phyloP scores from a whole-genome alignment of 1,140 invertebrate genomes.

The Penaeus japonicus region DNA sequence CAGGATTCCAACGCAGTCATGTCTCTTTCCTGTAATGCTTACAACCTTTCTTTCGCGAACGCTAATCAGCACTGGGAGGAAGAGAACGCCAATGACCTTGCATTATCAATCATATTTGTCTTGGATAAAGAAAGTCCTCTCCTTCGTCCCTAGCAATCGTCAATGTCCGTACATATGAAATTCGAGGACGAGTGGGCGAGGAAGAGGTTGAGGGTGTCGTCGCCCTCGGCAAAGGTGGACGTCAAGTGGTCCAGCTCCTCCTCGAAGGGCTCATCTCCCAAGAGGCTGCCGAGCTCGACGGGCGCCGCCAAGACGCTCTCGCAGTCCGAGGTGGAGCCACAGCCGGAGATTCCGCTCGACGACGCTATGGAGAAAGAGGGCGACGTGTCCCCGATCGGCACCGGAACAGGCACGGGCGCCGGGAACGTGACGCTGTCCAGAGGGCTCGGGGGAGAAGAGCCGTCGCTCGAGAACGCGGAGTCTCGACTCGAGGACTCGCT shows the following conservation, averaged over 20 bases:
- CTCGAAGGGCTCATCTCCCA: conserved; percentile 58
- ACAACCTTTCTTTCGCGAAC: no score
- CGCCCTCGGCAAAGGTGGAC: conserved; percentile 52
- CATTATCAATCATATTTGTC: no score
- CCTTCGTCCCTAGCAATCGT: conserved; percentile 33
- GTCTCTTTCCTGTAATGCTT: no score
- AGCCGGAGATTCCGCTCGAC: conserved; percentile 42
- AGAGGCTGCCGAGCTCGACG: conserved; percentile 48
- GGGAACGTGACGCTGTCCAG: conserved; percentile 1
- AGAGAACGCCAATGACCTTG: no score
- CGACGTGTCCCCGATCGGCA: conserved; percentile 53
- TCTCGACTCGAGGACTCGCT: conserved; percentile 40
- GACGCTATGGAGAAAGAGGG: conserved; percentile 49
- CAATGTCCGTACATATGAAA: conserved; percentile 56
- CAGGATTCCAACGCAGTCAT: not conserved
- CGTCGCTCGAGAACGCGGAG: conserved; percentile 49
- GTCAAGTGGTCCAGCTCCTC: conserved; percentile 59
- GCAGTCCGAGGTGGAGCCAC: conserved; percentile 46
- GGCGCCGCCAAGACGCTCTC: conserved; percentile 54
- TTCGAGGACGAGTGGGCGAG: conserved; percentile 54
- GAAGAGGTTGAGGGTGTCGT: conserved; percentile 58
- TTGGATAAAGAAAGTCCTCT: not conserved
- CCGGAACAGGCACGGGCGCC: conserved; percentile 14
- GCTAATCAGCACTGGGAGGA: no score
- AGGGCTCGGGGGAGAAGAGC: conserved; percentile 52